Evolutionary conservation across 2,797 vertebrate species (phyloP), one percentile per base, ranked within the genome.

Genomic region (Mus minutoides): DNA sequence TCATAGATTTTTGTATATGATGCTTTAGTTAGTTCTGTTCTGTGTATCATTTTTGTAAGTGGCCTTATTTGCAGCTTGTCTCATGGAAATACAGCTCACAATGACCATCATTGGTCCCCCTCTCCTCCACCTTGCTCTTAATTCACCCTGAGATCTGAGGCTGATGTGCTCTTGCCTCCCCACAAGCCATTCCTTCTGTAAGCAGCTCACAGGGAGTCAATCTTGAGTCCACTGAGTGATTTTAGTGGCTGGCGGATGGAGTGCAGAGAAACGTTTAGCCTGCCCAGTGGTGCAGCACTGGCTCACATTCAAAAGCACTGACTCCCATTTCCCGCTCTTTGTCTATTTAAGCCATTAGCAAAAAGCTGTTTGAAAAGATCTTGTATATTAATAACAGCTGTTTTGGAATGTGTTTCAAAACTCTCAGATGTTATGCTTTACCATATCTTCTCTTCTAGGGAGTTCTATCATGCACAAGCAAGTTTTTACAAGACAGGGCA

Each of bases 351-450:
- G 67, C 31, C 37, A 62, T 86, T 69, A 71, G 49, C 4, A 54
- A 24, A 86, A 46, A 92, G 92, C 54, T n/a, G 46, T 43, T 13
- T 80, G 71, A 31, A 76, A 69, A 69, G 17, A 58, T 29, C 64
- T 37, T 21, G 14, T 49, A 71, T 58, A 64, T 67, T 90, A 40
- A 75, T 73, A 89, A 76, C 21, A 75, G 19, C 16, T 46, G 62
- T 19, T 37, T 22, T 2, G 26, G 69, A 93, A 79, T 88, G 58
- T 31, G 8, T 91, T 94, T 92, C 29, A 73, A 78, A 73, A 14
- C 56, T 76, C 64, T 80, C 22, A n/a, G 19, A n/a, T 84, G 24
- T 82, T 90, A 46, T 69, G 29, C 90, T 93, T 87, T 91, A 46
- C 43, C 26, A 0, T 1, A 43, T 49, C 5, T 12, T 49, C 31